phyloP scores from a whole-genome alignment of 2,113 vertebrate species.

The Sminthopsis crassicaudata region DNA sequence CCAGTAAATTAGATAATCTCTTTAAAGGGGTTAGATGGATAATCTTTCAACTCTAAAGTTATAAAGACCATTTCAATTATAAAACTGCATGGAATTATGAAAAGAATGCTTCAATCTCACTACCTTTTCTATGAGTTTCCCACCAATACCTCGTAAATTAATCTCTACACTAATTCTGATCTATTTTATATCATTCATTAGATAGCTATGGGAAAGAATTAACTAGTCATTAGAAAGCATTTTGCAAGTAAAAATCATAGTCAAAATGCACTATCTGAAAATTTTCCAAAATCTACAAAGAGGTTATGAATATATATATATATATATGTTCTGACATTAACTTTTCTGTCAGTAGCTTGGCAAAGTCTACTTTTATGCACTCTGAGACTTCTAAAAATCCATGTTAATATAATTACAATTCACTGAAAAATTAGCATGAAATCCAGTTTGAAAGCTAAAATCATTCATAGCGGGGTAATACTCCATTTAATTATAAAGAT shows the following conservation, averaged over 20 bases:
- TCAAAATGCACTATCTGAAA: slow-evolving; percentile 8
- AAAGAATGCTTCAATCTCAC: not conserved
- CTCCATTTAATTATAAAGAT: slow-evolving; percentile 88
- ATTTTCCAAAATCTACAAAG: slow-evolving; percentile 30
- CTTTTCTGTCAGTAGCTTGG: slow-evolving; percentile 69
- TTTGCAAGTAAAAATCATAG: slow-evolving; percentile 27
- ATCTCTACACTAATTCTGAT: slow-evolving; percentile 15
- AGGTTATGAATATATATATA: slow-evolving; percentile 59
- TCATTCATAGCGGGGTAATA: slow-evolving; percentile 81
- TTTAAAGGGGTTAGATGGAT: not conserved
- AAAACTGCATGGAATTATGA: not conserved
- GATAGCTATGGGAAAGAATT: slow-evolving; percentile 11
- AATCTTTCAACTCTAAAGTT: not conserved
- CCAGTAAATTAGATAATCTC: not conserved
- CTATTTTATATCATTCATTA: slow-evolving; percentile 28
- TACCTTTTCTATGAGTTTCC: not conserved
- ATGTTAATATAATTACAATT: slow-evolving; percentile 82
- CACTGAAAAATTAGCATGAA: slow-evolving; percentile 85
- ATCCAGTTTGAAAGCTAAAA: slow-evolving; percentile 83
- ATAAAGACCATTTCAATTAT: not conserved
- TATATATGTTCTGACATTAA: slow-evolving; percentile 59
- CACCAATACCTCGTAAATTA: not conserved
- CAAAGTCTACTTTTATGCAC: slow-evolving; percentile 75
- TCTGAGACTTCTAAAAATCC: slow-evolving; percentile 76
- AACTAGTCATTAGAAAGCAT: slow-evolving; percentile 16